Percentiles rank a stretch among this genome's conserved stretches.
Conservation (phyloP, 2,113 vertebrate genomes). For the Datnioides undecimradiatus region DNA sequence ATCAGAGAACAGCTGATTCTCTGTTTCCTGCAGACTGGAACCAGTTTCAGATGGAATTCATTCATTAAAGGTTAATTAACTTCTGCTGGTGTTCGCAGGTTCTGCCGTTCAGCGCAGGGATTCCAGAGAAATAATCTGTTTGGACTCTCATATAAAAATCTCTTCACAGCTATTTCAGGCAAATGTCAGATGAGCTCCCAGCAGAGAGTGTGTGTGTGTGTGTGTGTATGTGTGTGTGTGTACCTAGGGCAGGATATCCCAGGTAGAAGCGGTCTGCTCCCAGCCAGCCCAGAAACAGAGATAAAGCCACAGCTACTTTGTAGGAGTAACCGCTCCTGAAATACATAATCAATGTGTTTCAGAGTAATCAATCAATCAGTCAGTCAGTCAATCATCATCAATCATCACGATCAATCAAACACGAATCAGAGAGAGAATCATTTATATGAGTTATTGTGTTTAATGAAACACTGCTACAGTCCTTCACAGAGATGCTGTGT, state of each 20-base stretch:
- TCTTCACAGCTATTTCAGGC: too few relatives aligned
- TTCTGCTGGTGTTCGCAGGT: too few relatives aligned
- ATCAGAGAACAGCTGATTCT: too few relatives aligned
- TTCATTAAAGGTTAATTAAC: too few relatives aligned
- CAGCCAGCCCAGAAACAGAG: conserved; percentile 97
- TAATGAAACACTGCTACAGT: not conserved
- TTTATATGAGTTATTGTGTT: not conserved
- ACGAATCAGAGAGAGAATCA: not conserved
- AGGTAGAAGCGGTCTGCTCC: conserved; percentile 98
- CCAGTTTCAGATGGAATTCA: too few relatives aligned
- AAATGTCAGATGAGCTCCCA: too few relatives aligned
- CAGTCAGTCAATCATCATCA: not conserved
- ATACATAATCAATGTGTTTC: too few relatives aligned
- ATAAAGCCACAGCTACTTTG: conserved; percentile 96
- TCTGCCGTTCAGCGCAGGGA: too few relatives aligned
- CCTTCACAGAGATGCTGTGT: too few relatives aligned
- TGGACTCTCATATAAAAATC: too few relatives aligned
- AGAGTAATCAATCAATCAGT: not conserved
- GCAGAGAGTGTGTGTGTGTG: not conserved
- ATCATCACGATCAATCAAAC: not conserved
- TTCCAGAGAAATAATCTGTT: too few relatives aligned
- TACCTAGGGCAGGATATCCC: conserved; percentile 96
- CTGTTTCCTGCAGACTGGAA: too few relatives aligned
- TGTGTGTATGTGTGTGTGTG: not conserved
- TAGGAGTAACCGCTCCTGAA: conserved; percentile 96